phyloP scores from a whole-genome alignment of 2,113 vertebrate genomes.

The Aegotheles bennettii region DNA sequence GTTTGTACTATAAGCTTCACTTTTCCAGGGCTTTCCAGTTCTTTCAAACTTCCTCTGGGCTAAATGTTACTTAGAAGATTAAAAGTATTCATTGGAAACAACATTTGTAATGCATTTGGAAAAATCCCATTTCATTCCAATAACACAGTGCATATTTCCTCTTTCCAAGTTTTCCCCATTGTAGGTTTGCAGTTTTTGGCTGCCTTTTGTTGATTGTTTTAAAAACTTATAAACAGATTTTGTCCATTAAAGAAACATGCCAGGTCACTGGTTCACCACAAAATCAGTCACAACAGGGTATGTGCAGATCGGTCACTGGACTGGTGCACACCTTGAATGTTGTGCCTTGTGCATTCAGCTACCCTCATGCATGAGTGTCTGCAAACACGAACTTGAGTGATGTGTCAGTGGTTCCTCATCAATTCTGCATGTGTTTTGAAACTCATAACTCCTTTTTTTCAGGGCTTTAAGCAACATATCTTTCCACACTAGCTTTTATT shows the following conservation, averaged over 20 bases:
- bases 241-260: not conserved
- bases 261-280: conserved; percentile 2
- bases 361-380: not conserved
- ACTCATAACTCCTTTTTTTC: not conserved
- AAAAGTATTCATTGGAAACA: not conserved
- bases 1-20: conserved; percentile 55
- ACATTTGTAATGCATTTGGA: not conserved
- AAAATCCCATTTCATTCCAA: not conserved
- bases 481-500: not conserved
- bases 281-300: not conserved
- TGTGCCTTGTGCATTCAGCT: conserved; percentile 6
- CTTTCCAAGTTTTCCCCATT: not conserved
- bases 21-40: conserved; percentile 58
- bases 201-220: conserved; percentile 24
- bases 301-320: not conserved
- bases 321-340: not conserved
- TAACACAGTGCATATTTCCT: not conserved
- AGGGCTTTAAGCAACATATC: not conserved
- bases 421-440: not conserved
- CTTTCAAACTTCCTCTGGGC: conserved; percentile 28
- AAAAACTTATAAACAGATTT: conserved; percentile 8
- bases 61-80: conserved; percentile 9
- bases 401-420: not conserved
- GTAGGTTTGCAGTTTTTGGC: conserved; percentile 14
- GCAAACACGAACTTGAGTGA: not conserved